These are phyloP conservation scores for Copidosoma aretas DNA, from an alignment of 2,888 invertebrate genomes.

Conservation along the genomic window DNA sequence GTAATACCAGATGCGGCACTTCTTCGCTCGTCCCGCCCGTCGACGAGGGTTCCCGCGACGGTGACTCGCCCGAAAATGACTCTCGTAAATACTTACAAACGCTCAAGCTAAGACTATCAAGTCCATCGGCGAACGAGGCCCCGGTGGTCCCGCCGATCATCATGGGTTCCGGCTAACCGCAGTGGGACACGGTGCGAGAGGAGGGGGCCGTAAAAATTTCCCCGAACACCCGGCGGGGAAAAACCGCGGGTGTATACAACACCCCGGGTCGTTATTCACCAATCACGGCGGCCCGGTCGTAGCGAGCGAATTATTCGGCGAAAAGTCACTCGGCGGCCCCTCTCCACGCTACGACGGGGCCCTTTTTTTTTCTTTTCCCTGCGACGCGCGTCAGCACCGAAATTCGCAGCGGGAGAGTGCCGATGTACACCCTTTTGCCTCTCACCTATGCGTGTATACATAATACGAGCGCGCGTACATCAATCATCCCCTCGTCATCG, in stretches of 20 bases:
- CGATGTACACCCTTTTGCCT: constrained; percentile 19
- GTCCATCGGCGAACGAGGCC: too few relatives aligned
- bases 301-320: constrained; percentile 39
- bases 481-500: too few relatives aligned
- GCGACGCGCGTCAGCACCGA: constrained; percentile 30
- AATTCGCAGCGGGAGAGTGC: not conserved
- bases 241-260: constrained; percentile 17
- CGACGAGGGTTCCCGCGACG: too few relatives aligned
- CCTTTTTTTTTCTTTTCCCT: not conserved
- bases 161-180: constrained; percentile 37
- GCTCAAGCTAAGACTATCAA: too few relatives aligned
- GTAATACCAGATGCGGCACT: too few relatives aligned
- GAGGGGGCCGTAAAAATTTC: constrained; percentile 19
- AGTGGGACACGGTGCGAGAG: constrained; percentile 36
- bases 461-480: too few relatives aligned
- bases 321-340: not conserved
- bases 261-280: constrained; percentile 3
- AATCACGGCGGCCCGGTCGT: constrained; percentile 42
- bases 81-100: too few relatives aligned
- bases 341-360: constrained; percentile 14
- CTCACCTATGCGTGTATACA: constrained; percentile 25
- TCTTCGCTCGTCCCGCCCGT: too few relatives aligned
- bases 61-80: too few relatives aligned
- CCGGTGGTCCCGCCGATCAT: too few relatives aligned
- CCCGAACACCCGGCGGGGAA: constrained; percentile 1